Base-by-base conservation (phyloP, 2,888 invertebrate species). In the Tachina lurida region DNA sequence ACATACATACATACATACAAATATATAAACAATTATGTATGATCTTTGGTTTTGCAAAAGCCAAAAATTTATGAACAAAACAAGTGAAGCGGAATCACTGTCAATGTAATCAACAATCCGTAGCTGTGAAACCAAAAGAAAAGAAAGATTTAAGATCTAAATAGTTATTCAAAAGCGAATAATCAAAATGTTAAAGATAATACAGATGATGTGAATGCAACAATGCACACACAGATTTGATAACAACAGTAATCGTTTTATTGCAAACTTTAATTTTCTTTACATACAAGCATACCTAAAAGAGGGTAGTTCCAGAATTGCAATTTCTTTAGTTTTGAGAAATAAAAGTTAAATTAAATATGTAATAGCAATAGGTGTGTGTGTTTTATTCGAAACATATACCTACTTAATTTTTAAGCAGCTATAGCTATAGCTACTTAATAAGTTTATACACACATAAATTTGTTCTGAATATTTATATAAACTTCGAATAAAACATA, bases 211-310 rank as follows among this genome's bases (percentile, higher is more conserved):
- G 49, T 54, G 70, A 80, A 80, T 79, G 76, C 71, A 84, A 80
- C 84, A 80, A 75, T 43, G 63, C 49, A 49, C 73, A 71, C 10
- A 71, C 76, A 76, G 43, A 76, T 71, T 80, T 84, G 31, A 67
- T 80, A 76, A 76, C 43, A 75, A 79, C 43, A 77, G 77, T 76
- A 81, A 56, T 17, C 73, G 76, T 67, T 74, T 39, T 67, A 52
- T 67, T 49, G 71, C 17, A 67, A 74, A 76, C 41, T 84, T 74
- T n/a, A 84, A 63, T 73, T n/a, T 52, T 60, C 22, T 52, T 67
- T 62, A 62, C 13, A 54, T 41, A n/a, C 17, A 22, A n/a, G n/a
- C 15, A 58, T 12, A 12, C 5, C n/a, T 8, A 4, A n/a, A 45
- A 2, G 68, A 68, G 12, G 68, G 1, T 9, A 7, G 12, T 58